Conservation (phyloP, 2,113 vertebrate genomes). For the Burhinus oedicnemus region DNA sequence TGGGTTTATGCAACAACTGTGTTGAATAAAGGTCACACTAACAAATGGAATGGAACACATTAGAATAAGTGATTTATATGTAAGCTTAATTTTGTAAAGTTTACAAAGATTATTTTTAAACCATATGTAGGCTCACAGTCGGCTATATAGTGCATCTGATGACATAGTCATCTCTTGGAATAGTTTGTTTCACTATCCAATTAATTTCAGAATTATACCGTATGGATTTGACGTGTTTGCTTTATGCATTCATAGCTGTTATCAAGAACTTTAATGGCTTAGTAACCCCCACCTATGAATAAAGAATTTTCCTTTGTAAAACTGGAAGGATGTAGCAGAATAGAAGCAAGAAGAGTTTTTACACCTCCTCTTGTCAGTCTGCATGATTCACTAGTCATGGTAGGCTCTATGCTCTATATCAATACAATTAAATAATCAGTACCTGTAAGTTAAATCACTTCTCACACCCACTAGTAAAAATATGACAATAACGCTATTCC, state of each 20-base stretch:
- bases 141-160: constrained; percentile 15
- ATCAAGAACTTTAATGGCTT: constrained; percentile 56
- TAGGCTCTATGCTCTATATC: constrained; percentile 75
- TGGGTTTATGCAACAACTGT: constrained; percentile 64
- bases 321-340: constrained; percentile 55
- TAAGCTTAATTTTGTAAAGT: constrained; percentile 40
- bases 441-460: constrained; percentile 82
- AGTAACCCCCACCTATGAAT: constrained; percentile 42
- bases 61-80: constrained; percentile 14
- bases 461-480: constrained; percentile 79
- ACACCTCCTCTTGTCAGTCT: constrained; percentile 79
- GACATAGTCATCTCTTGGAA: background rate
- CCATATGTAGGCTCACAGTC: constrained; percentile 18
- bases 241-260: constrained; percentile 56
- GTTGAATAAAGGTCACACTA: constrained; percentile 62
- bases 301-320: constrained; percentile 64
- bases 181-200: constrained; percentile 41
- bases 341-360: constrained; percentile 66
- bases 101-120: constrained; percentile 58
- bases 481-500: constrained; percentile 80
- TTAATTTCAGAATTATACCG: constrained; percentile 62
- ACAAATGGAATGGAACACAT: constrained; percentile 37
- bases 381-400: constrained; percentile 75
- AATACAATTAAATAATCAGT: constrained; percentile 84
- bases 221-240: constrained; percentile 42